Evolutionary conservation across 2,888 invertebrate species (phyloP).

Genomic region (Atrina japonica): DNA sequence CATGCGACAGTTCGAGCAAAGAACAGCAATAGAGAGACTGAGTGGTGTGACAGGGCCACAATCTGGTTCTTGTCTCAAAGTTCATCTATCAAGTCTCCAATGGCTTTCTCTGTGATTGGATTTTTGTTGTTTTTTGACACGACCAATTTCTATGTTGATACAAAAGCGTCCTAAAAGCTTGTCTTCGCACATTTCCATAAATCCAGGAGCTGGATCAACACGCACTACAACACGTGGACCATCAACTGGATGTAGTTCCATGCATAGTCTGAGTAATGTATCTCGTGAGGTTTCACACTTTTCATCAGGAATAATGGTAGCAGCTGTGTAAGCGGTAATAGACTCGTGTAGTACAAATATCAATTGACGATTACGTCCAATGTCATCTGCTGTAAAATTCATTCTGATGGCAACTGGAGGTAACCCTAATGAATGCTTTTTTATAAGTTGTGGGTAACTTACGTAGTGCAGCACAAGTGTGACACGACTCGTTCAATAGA

Average conservation of each 20-base stretch:
- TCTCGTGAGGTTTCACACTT: conserved; percentile 41
- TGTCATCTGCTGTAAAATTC: conserved; percentile 58
- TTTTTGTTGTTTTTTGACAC: conserved; percentile 55
- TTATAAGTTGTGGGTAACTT: conserved; percentile 39
- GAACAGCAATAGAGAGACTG: conserved; percentile 30
- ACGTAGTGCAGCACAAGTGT: conserved; percentile 52
- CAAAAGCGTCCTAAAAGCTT: conserved; percentile 31
- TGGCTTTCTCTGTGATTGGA: conserved; percentile 59
- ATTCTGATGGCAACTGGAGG: conserved; percentile 49
- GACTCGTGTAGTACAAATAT: conserved; percentile 48
- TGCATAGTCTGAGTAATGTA: conserved; percentile 28
- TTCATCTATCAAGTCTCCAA: conserved; percentile 58
- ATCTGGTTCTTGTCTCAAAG: conserved; percentile 51
- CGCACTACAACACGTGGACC: background rate
- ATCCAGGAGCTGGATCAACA: background rate
- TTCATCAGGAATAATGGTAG: conserved; percentile 41
- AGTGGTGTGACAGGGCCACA: conserved; percentile 35
- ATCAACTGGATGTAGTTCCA: conserved; percentile 3
- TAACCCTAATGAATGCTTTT: conserved; percentile 47
- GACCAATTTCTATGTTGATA: conserved; percentile 50
- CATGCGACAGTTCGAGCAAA: conserved; percentile 52
- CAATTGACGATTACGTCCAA: conserved; percentile 50
- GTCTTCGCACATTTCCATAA: conserved; percentile 40
- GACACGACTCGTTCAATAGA: conserved; percentile 46
- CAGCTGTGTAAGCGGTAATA: conserved; percentile 38